phyloP scores from a whole-genome alignment of 2,113 vertebrate genomes.

The Delphinapterus leucas region DNA sequence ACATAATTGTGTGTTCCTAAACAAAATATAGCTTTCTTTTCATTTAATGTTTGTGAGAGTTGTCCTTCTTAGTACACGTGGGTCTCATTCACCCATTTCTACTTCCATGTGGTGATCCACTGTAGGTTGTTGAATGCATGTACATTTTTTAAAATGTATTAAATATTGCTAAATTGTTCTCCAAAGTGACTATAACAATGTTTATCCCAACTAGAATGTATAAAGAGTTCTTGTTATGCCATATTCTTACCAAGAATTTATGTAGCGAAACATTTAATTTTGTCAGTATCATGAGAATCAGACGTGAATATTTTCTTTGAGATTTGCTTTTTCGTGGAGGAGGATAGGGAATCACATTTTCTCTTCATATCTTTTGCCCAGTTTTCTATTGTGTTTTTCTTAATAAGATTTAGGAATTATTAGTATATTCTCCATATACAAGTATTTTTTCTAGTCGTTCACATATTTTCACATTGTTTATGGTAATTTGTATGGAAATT shows the following conservation, averaged over 20 bases:
- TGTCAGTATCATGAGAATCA: not conserved
- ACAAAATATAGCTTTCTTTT: not conserved
- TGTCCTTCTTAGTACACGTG: not conserved
- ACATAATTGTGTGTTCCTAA: not conserved
- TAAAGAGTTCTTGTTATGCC: not conserved
- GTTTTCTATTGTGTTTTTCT: not conserved
- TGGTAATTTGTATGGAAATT: not conserved
- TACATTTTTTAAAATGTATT: not conserved
- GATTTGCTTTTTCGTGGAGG: not conserved
- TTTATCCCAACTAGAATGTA: not conserved
- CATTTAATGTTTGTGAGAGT: not conserved
- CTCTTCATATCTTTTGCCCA: not conserved
- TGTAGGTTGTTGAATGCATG: not conserved
- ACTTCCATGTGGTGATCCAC: not conserved
- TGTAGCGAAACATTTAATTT: not conserved
- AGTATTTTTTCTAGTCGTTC: not conserved
- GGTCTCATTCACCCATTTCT: not conserved
- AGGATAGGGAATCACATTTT: not conserved
- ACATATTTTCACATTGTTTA: not conserved
- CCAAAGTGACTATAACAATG: not conserved
- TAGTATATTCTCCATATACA: not conserved
- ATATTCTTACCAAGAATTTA: not conserved
- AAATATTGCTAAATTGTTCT: not conserved
- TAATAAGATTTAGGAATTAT: not conserved
- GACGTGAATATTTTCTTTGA: not conserved